Conservation (phyloP, 2,113 vertebrate species). For the Nerophis lumbriciformis region DNA sequence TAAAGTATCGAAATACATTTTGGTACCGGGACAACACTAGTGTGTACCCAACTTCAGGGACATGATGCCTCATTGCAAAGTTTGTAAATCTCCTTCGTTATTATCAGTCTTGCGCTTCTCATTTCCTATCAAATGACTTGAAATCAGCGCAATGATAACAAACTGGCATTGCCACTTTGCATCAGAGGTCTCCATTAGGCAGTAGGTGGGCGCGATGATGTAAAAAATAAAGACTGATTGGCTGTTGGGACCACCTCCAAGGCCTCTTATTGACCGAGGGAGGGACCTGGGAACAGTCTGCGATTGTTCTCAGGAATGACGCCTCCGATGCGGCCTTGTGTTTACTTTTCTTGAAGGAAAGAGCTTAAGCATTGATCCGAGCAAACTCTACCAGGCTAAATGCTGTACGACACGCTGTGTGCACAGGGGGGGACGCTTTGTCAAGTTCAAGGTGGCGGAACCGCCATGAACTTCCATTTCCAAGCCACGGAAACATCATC, state of each 20-base stretch:
- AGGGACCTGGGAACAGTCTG: conserved; percentile 55
- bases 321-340: conserved; percentile 29
- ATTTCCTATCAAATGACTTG: no score
- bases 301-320: conserved; percentile 65
- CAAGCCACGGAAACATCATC: no score
- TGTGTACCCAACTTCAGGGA: no score
- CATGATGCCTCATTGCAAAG: no score
- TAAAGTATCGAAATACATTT: no score
- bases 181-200: neutral
- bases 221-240: conserved; percentile 25
- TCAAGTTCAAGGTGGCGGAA: conserved; percentile 23
- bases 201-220: conserved; percentile 8
- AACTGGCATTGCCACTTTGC: neutral
- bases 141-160: no score
- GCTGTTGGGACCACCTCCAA: conserved; percentile 20
- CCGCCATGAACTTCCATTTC: no score
- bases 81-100: no score
- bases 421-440: conserved; percentile 28
- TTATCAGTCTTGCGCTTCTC: no score
- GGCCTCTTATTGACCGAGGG: conserved; percentile 68
- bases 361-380: conserved; percentile 60
- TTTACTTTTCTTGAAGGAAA: conserved; percentile 55
- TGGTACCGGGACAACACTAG: no score
- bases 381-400: conserved; percentile 34
- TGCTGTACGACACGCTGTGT: conserved; percentile 21